Conservation (phyloP, 1,140 invertebrate genomes). For the Pseudachorutes palmiensis region DNA sequence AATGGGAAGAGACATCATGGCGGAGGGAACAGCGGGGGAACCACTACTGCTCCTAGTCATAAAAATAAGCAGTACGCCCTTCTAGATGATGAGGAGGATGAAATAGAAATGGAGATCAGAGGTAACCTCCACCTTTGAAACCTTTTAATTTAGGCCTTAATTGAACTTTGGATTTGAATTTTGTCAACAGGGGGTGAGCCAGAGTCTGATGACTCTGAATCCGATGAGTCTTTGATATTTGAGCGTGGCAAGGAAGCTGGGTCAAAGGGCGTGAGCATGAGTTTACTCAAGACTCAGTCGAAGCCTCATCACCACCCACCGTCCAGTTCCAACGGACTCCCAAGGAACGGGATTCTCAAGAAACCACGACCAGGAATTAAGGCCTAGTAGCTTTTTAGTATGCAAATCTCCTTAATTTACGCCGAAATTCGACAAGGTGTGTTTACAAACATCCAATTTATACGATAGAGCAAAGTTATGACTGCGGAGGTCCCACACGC, state of each 20-base stretch:
- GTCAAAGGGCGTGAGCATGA: slow-evolving; percentile 1
- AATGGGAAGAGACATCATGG: slow-evolving; percentile 40
- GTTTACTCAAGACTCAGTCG: not conserved
- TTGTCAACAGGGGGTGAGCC: slow-evolving; percentile 43
- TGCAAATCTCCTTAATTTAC: not conserved
- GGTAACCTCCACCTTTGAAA: not conserved
- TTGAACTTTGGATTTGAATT: slow-evolving; percentile 28
- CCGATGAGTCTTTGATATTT: slow-evolving; percentile 53
- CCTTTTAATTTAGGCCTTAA: not conserved
- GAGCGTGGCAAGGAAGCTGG: slow-evolving; percentile 46
- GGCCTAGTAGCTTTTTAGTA: too few relatives aligned
- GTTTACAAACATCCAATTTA: not conserved
- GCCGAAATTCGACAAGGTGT: not conserved
- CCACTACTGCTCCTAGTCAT: not conserved
- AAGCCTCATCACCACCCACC: not conserved
- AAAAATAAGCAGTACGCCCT: slow-evolving; percentile 49
- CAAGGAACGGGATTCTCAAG: slow-evolving; percentile 39
- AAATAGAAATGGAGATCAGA: slow-evolving; percentile 36
- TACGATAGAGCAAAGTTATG: too few relatives aligned
- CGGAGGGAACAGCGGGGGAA: not conserved
- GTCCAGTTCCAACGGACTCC: slow-evolving; percentile 14
- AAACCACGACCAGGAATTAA: slow-evolving; percentile 34
- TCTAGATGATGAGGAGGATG: slow-evolving; percentile 51
- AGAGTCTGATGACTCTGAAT: slow-evolving; percentile 62
- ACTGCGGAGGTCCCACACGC: too few relatives aligned